phyloP scores from a whole-genome alignment of 2,797 vertebrate species.

The Takifugu rubripes region DNA sequence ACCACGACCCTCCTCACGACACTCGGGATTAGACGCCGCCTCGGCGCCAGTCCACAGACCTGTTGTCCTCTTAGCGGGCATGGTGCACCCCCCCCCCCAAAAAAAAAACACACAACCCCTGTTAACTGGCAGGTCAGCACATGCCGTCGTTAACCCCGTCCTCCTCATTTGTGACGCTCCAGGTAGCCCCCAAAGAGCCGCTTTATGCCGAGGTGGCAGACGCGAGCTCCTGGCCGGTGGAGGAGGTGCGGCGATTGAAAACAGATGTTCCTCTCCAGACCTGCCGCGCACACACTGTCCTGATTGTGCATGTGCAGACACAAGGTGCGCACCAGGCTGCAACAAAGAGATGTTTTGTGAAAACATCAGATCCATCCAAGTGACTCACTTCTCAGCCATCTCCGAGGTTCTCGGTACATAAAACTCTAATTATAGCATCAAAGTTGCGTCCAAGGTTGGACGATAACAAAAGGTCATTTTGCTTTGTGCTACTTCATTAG shows the following conservation, averaged over 20 bases:
- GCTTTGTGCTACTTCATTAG: slow-evolving; percentile 17
- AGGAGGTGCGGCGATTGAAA: slow-evolving; percentile 36
- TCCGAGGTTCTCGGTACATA: slow-evolving; percentile 1
- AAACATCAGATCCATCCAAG: slow-evolving; percentile 17
- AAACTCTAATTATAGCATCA: slow-evolving; percentile 1
- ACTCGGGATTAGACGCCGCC: slow-evolving; percentile 59
- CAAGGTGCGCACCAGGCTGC: slow-evolving; percentile 23
- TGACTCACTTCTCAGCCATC: slow-evolving; percentile 14
- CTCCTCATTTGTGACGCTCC: slow-evolving; percentile 37
- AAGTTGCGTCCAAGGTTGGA: too few relatives aligned
- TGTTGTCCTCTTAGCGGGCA: slow-evolving; percentile 56
- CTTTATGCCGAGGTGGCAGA: slow-evolving; percentile 44
- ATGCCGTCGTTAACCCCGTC: slow-evolving; percentile 42
- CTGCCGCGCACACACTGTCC: slow-evolving; percentile 49
- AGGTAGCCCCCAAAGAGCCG: slow-evolving; percentile 26
- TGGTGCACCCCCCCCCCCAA: slow-evolving; percentile 31
- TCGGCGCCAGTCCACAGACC: slow-evolving; percentile 53
- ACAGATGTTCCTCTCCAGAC: slow-evolving; percentile 49
- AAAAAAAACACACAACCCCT: slow-evolving; percentile 24
- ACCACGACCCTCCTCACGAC: slow-evolving; percentile 11
- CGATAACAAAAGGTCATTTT: slow-evolving; percentile 1
- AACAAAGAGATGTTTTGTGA: slow-evolving; percentile 36
- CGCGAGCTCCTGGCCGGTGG: slow-evolving; percentile 24
- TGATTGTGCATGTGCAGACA: slow-evolving; percentile 17
- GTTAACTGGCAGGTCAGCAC: slow-evolving; percentile 37